These are phyloP conservation scores for Ibycter americanus DNA, from an alignment of 2,797 vertebrate genomes.

Conservation along the genomic window DNA sequence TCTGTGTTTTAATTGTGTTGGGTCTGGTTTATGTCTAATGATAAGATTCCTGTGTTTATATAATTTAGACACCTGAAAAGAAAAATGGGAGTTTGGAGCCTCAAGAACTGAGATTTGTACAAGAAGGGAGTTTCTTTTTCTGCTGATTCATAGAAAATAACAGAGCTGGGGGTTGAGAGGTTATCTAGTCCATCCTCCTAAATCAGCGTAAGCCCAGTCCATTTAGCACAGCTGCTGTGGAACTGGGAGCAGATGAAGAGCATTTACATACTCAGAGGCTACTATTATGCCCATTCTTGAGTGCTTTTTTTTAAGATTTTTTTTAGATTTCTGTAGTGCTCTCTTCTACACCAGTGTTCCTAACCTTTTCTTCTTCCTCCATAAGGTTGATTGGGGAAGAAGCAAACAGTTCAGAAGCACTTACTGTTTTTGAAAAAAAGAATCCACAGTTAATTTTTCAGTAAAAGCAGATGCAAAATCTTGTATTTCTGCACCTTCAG, in stretches of 20 bases:
- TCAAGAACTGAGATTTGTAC: background rate
- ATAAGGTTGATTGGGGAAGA: background rate
- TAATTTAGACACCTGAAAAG: constrained; percentile 42
- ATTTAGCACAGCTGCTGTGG: background rate
- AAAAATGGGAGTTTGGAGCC: constrained; percentile 21
- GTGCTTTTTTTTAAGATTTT: background rate
- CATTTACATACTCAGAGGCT: background rate
- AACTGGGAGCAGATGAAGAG: background rate
- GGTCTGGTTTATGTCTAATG: constrained; percentile 42
- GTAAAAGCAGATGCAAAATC: background rate
- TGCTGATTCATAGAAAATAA: constrained; percentile 41
- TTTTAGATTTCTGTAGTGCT: background rate
- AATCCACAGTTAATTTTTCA: background rate
- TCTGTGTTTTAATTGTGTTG: background rate
- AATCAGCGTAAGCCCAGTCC: background rate
- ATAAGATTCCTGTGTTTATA: constrained; percentile 52
- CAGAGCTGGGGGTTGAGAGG: constrained; percentile 26
- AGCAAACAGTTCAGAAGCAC: background rate
- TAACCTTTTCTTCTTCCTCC: background rate
- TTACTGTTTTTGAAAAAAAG: background rate
- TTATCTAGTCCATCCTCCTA: constrained; percentile 45
- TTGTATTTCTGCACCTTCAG: background rate
- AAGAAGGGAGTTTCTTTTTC: constrained; percentile 45
- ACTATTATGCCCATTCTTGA: background rate
- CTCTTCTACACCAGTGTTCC: background rate